A percentile compares a stretch with the other conserved stretches of the same genome.
phyloP scores from a whole-genome alignment of 2,888 invertebrate species.

The Rhagonycha fulva region DNA sequence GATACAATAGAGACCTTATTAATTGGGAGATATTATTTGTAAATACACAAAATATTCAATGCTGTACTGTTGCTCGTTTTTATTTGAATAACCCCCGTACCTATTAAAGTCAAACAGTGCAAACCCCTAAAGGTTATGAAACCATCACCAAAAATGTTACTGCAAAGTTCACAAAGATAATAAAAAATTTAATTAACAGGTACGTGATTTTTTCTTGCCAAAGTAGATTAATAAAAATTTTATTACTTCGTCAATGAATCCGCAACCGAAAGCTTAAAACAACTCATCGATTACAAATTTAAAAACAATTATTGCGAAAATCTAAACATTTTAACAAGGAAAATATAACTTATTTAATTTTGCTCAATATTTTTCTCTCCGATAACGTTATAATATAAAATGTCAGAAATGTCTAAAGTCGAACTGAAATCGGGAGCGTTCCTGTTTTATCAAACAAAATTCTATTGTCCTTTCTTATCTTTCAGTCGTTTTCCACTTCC shows the following conservation, averaged over 20 bases:
- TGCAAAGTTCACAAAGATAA: not conserved
- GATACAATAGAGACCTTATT: too few species aligned
- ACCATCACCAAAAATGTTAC: not conserved
- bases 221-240: not conserved
- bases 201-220: not conserved
- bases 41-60: too few species aligned
- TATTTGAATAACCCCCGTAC: too few species aligned
- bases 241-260: not conserved
- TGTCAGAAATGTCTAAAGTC: constrained; percentile 30
- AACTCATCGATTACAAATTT: not conserved
- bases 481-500: constrained; percentile 19
- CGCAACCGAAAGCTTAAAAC: not conserved
- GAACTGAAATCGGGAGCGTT: constrained; percentile 26
- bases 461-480: constrained; percentile 30
- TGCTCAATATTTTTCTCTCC: constrained; percentile 21
- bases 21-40: too few species aligned
- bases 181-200: not conserved
- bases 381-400: constrained; percentile 27
- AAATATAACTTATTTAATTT: constrained; percentile 19
- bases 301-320: not conserved
- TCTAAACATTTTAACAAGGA: not conserved
- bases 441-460: constrained; percentile 32
- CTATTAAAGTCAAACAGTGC: not conserved
- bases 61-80: too few species aligned
- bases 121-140: not conserved